Evolutionary conservation across 1,140 invertebrate genomes (phyloP), one percentile per base, ranked within the genome.

Genomic region (Papilio xuthus): DNA sequence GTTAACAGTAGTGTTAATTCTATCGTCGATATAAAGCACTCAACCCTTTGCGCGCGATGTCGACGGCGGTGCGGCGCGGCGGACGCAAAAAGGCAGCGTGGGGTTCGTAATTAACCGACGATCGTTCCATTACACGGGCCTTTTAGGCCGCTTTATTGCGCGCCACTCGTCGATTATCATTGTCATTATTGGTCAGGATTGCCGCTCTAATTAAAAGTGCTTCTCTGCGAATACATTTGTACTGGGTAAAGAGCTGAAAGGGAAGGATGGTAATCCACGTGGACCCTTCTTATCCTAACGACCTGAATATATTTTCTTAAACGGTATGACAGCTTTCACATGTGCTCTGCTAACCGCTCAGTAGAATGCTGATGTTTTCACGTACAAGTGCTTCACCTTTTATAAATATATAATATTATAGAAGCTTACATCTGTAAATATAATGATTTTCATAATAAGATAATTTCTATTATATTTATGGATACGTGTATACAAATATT

Each of bases 121-220:
- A 74, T 74, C 72, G 72, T 12, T 74, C 72, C 72, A 74, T 74
- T 74, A 74, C 72, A 53, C 72, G 72, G 72, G 50, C 72, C 72
- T 47, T 74, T 74, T 73, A 47, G 72, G 44, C 44, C 72, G 72
- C 47, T 74, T 56, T 74, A 74, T 74, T 74, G 47, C 18, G 72
- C 47, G 72, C 72, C 47, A 63, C 23, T 63, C 23, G 60, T 63
- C 72, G 47, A 32, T 74, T 74, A 32, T 74, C 72, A 74, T 74
- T 74, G 47, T 74, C 72, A 74, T 74, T 74, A 74, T 74, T 56
- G 71, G 71, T 73, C 42, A 13, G 72, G 44, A 74, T 50, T 47
- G 28, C 44, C 18, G 47, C 50, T 74, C 47, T 56, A 53, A 74
- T 74, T 74, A 74, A 53, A 53, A 74, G 72, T 53, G 47, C 26